These are phyloP conservation scores for Labeo calbasu DNA, from an alignment of 2,797 vertebrate species.

Conservation along the genomic window DNA sequence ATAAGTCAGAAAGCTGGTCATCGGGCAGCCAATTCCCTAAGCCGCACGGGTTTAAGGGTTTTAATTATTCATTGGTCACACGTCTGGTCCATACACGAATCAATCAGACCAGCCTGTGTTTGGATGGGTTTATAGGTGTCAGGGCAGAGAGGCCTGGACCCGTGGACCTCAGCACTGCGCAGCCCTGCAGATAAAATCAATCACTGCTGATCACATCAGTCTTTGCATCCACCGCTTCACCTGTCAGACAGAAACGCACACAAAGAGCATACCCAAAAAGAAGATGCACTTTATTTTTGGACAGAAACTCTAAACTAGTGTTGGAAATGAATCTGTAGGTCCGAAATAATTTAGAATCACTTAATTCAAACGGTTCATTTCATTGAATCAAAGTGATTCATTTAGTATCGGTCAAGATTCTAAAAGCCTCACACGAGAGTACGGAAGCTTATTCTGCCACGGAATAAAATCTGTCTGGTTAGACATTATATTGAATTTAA, in stretches of 20 bases:
- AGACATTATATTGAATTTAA: neutral
- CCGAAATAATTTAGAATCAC: no score
- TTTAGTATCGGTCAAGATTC: no score
- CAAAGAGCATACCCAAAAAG: neutral
- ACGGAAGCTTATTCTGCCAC: neutral
- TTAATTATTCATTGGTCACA: conserved; percentile 55
- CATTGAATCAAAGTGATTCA: neutral
- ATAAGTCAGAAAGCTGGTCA: conserved; percentile 44
- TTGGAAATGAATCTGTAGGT: neutral
- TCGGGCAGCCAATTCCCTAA: conserved; percentile 40
- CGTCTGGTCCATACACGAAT: conserved; percentile 47
- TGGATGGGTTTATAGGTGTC: conserved; percentile 52
- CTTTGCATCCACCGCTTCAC: conserved; percentile 21
- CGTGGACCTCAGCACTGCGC: conserved; percentile 34
- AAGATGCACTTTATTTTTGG: neutral
- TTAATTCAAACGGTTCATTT: neutral
- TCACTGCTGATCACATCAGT: conserved; percentile 54
- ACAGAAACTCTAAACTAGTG: neutral
- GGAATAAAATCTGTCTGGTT: neutral
- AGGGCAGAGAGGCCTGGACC: conserved; percentile 47
- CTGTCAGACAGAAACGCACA: conserved; percentile 2
- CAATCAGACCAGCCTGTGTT: conserved; percentile 47
- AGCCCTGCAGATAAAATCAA: conserved; percentile 52
- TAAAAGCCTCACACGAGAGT: neutral
- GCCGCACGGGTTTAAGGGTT: conserved; percentile 31